A percentile compares a stretch with the other conserved stretches of the same genome.
Evolutionary conservation across 2,888 invertebrate species (phyloP).

Genomic region (Drosophila neonasuta): DNA sequence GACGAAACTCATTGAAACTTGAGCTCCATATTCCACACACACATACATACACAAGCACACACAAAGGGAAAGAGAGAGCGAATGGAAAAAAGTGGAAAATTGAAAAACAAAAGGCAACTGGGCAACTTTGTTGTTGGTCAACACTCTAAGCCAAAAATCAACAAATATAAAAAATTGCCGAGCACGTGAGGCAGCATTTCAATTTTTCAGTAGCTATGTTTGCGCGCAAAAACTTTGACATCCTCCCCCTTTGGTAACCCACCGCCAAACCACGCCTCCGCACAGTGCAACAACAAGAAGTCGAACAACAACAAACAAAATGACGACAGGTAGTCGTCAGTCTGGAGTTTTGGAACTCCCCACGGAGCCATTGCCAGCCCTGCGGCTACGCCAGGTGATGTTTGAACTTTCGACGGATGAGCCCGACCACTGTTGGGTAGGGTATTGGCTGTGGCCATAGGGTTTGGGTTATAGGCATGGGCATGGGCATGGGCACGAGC

Average conservation of each 20-base stretch:
- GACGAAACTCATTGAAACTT: constrained; percentile 54
- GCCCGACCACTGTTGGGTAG: constrained; percentile 33
- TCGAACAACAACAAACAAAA: constrained; percentile 48
- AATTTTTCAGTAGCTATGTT: constrained; percentile 67
- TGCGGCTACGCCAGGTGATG: constrained; percentile 65
- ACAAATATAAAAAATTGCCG: constrained; percentile 71
- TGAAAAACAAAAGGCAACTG: constrained; percentile 71
- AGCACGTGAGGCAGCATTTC: constrained; percentile 76
- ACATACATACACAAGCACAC: constrained; percentile 18
- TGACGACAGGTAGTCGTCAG: constrained; percentile 69
- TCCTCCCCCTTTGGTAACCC: not conserved
- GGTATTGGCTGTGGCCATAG: not conserved
- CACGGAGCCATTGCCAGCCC: constrained; percentile 52
- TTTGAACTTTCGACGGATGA: constrained; percentile 68
- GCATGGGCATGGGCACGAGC: not conserved
- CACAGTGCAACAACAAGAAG: constrained; percentile 27
- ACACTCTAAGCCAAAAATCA: constrained; percentile 78
- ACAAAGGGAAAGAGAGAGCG: constrained; percentile 21
- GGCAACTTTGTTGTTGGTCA: constrained; percentile 72
- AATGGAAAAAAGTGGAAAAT: constrained; percentile 48
- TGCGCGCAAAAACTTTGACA: constrained; percentile 59
- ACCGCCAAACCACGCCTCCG: constrained; percentile 35
- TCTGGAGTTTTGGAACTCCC: constrained; percentile 37
- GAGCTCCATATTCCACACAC: constrained; percentile 31
- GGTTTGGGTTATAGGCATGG: not conserved